Percentiles rank a stretch among this genome's conserved stretches.
phyloP scores from a whole-genome alignment of 2,113 vertebrate species.

The Ictalurus furcatus region DNA sequence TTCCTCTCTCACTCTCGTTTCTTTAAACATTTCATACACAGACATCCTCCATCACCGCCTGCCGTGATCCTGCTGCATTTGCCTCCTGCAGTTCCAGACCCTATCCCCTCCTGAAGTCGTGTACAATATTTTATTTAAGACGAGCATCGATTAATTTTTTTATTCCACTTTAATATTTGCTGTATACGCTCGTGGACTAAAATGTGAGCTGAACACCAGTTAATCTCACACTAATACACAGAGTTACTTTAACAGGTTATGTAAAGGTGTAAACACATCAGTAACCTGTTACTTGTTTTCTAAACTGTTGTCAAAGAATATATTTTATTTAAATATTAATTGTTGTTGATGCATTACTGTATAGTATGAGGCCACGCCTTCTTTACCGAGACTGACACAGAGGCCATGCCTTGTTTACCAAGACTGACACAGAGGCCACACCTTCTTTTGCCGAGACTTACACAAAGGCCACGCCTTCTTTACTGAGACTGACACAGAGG shows the following conservation, averaged over 20 bases:
- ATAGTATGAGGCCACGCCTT: not conserved
- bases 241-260: not conserved
- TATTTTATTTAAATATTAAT: not conserved
- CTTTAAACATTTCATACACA: not conserved
- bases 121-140: not conserved
- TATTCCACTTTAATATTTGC: not conserved
- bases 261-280: not conserved
- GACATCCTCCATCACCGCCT: slow-evolving; percentile 7
- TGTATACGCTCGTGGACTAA: not conserved
- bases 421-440: not conserved
- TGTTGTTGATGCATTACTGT: not conserved
- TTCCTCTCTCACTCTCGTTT: slow-evolving; percentile 12
- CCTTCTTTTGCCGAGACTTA: not conserved
- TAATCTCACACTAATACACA: not conserved
- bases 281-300: not conserved
- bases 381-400: too few relatives aligned
- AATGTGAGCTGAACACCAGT: not conserved
- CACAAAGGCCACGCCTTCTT: not conserved
- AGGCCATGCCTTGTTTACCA: not conserved
- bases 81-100: not conserved
- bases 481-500: not conserved
- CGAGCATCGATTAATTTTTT: not conserved
- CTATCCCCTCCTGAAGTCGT: not conserved
- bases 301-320: not conserved
- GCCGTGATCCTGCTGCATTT: not conserved